phyloP scores from a whole-genome alignment of 2,888 invertebrate genomes.

The Busseola fusca region DNA sequence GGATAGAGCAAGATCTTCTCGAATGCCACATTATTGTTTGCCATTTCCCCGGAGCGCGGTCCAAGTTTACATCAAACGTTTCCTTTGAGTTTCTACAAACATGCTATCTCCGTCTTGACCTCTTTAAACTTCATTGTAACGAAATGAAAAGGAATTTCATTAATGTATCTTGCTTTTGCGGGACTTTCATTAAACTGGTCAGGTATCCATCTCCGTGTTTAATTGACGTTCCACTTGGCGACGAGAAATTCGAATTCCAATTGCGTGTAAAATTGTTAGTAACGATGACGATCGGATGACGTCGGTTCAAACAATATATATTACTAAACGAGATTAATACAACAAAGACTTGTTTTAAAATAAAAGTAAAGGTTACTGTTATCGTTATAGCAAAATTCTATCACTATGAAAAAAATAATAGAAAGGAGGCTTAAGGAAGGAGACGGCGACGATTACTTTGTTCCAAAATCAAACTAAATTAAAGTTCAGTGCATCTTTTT shows the following conservation, averaged over 20 bases:
- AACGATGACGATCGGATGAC: too few species aligned
- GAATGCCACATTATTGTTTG: slow-evolving; percentile 58
- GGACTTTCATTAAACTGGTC: not conserved
- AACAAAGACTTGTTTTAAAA: too few species aligned
- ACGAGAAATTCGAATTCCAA: too few species aligned
- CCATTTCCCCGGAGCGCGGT: slow-evolving; percentile 53
- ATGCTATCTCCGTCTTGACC: slow-evolving; percentile 48
- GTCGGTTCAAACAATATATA: too few species aligned
- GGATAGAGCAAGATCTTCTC: slow-evolving; percentile 55
- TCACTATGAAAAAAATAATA: not conserved
- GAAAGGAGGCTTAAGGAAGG: too few species aligned
- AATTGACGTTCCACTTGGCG: too few species aligned
- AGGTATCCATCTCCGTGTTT: too few species aligned
- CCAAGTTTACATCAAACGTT: slow-evolving; percentile 53
- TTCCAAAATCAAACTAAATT: too few species aligned
- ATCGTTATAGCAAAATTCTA: not conserved
- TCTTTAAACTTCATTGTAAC: slow-evolving; percentile 35
- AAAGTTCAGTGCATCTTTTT: too few species aligned
- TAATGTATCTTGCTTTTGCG: not conserved
- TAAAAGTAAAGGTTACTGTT: not conserved
- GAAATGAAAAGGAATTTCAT: slow-evolving; percentile 10
- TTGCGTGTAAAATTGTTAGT: too few species aligned
- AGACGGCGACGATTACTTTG: too few species aligned
- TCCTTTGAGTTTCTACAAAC: slow-evolving; percentile 48
- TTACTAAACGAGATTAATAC: too few species aligned